Percentiles rank a stretch among this genome's conserved stretches.
phyloP scores from a whole-genome alignment of 2,888 invertebrate species.

The Orthosia gothica region DNA sequence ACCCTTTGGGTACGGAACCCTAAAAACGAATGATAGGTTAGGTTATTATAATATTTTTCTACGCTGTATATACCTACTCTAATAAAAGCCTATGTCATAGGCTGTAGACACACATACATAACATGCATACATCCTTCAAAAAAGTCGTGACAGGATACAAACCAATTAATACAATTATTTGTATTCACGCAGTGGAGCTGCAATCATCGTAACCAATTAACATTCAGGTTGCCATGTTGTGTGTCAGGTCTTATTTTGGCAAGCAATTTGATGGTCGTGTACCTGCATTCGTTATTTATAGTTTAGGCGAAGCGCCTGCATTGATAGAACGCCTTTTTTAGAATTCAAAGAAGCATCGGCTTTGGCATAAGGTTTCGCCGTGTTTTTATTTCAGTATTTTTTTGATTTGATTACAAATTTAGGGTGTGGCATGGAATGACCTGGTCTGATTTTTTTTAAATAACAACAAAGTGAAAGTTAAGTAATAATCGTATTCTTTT shows the following conservation, averaged over 20 bases:
- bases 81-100: neutral
- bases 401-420: neutral
- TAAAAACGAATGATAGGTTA: too few relatives aligned
- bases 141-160: constrained; percentile 57
- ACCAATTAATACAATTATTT: constrained; percentile 65
- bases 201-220: constrained; percentile 60
- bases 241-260: constrained; percentile 56
- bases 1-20: too few relatives aligned
- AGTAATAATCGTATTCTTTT: neutral
- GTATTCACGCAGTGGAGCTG: constrained; percentile 57
- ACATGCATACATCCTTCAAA: constrained; percentile 18
- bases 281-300: constrained; percentile 42
- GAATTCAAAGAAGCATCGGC: neutral
- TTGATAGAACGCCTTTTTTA: constrained; percentile 13
- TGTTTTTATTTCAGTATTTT: neutral
- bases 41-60: neutral
- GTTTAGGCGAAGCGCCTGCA: constrained; percentile 28
- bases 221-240: constrained; percentile 46
- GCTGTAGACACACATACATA: neutral
- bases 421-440: neutral
- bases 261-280: constrained; percentile 46
- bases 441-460: neutral
- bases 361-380: neutral
- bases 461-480: neutral
- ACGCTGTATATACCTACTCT: neutral